phyloP scores from a whole-genome alignment of 2,888 invertebrate genomes.

The Dioctria linearis region DNA sequence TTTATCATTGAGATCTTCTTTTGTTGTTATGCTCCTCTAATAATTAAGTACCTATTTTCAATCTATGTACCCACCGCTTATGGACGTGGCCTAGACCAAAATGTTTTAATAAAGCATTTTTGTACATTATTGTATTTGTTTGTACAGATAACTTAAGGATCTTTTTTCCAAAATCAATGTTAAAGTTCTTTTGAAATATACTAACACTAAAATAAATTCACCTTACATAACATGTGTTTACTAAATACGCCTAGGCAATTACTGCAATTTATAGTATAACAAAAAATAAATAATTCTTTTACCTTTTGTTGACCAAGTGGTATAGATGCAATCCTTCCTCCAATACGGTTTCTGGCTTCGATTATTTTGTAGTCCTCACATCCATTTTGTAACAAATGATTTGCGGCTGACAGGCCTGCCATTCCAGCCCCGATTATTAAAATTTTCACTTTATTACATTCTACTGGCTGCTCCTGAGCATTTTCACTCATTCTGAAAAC shows the following conservation, averaged over 20 bases:
- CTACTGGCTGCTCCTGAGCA: constrained; percentile 23
- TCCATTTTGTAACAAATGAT: constrained; percentile 85
- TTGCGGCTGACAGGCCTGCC: constrained; percentile 88
- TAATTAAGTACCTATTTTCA: too few relatives aligned
- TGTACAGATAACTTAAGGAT: too few relatives aligned
- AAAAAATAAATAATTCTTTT: constrained; percentile 56
- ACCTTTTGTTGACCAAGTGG: constrained; percentile 77
- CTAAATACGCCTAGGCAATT: neutral
- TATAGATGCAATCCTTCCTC: constrained; percentile 86
- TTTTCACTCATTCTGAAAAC: constrained; percentile 49
- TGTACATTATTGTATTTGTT: too few relatives aligned
- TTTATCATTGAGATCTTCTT: too few relatives aligned
- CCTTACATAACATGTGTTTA: constrained; percentile 36
- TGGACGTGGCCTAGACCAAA: too few relatives aligned
- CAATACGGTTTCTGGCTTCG: constrained; percentile 86
- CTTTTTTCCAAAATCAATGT: too few relatives aligned
- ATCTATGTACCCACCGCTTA: too few relatives aligned
- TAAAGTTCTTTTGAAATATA: neutral
- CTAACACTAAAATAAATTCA: neutral
- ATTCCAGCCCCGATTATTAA: constrained; percentile 87
- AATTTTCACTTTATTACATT: constrained; percentile 75
- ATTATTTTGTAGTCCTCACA: constrained; percentile 84
- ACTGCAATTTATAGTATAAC: neutral
- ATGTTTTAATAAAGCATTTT: too few relatives aligned
- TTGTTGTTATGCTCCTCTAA: too few relatives aligned